Percentiles rank a stretch among this genome's conserved stretches.
Conservation (phyloP, 1,140 invertebrate species). For the Drosophila malerkotliana region DNA sequence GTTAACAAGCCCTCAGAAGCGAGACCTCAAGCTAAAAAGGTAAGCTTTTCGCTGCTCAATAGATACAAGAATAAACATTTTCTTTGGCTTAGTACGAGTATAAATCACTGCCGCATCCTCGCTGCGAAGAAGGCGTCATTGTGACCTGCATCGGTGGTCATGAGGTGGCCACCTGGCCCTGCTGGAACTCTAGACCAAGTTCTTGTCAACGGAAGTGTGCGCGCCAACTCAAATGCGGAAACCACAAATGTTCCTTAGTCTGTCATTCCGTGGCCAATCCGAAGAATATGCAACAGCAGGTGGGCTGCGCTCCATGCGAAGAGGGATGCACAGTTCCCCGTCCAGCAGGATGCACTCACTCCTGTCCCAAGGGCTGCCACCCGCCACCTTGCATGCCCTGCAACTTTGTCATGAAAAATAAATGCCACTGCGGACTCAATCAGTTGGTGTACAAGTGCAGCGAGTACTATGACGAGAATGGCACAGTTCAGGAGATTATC, state of each 20-base stretch:
- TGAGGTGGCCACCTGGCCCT: conserved; percentile 90
- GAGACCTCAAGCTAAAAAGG: conserved; percentile 42
- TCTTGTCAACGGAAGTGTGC: conserved; percentile 88
- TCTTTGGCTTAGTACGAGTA: conserved; percentile 85
- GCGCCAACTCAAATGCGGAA: conserved; percentile 86
- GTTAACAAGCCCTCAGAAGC: conserved; percentile 76
- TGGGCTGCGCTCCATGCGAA: conserved; percentile 89
- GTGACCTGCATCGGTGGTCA: conserved; percentile 93
- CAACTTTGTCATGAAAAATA: conserved; percentile 88
- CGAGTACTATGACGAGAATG: conserved; percentile 86
- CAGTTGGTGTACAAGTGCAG: conserved; percentile 90
- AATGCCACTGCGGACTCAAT: conserved; percentile 92
- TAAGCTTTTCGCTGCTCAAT: neutral
- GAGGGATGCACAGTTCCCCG: conserved; percentile 88
- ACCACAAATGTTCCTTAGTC: conserved; percentile 90
- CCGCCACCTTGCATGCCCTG: conserved; percentile 89
- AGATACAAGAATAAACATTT: neutral
- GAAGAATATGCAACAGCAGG: conserved; percentile 80
- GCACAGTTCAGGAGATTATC: conserved; percentile 83
- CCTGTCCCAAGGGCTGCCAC: conserved; percentile 91
- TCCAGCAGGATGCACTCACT: conserved; percentile 91
- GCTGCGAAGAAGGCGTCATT: conserved; percentile 88
- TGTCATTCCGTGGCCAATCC: conserved; percentile 88
- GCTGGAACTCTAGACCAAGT: conserved; percentile 88
- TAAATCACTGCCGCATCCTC: conserved; percentile 88